Conservation (phyloP, 2,797 vertebrate genomes). For the Lepilemur ruficaudatus region DNA sequence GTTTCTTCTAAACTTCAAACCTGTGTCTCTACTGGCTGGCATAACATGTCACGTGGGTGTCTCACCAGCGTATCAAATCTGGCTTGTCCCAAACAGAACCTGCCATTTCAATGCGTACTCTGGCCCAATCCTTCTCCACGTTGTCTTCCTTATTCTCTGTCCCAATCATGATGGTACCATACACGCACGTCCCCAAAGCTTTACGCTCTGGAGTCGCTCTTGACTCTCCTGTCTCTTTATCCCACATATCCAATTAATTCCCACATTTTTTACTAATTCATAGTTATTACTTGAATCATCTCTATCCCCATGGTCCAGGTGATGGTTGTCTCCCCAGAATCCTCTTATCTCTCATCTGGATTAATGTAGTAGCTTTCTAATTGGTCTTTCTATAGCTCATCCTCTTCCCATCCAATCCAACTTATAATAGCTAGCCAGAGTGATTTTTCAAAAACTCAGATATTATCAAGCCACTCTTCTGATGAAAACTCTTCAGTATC, state of each 20-base stretch:
- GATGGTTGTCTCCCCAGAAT: neutral
- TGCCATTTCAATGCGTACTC: neutral
- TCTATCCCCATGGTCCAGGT: neutral
- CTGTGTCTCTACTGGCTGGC: neutral
- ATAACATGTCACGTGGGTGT: neutral
- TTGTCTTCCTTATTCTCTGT: neutral
- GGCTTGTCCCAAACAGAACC: neutral
- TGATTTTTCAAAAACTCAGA: constrained; percentile 12
- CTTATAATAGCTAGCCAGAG: neutral
- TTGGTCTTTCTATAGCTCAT: neutral
- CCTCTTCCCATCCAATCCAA: neutral
- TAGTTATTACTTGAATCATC: neutral
- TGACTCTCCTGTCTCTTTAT: neutral
- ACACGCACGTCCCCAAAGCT: neutral
- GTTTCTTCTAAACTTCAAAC: neutral
- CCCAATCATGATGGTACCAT: neutral
- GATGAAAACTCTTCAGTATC: neutral
- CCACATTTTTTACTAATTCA: neutral
- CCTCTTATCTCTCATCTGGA: neutral
- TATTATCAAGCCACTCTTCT: neutral
- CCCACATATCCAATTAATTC: neutral
- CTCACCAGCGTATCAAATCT: neutral
- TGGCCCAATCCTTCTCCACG: rapidly evolving
- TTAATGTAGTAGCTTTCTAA: neutral
- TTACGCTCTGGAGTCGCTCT: neutral